These are phyloP conservation scores for Apostichopus californicus DNA, from an alignment of 35 echinoderm and acorn worm species.

Conservation along the genomic window DNA sequence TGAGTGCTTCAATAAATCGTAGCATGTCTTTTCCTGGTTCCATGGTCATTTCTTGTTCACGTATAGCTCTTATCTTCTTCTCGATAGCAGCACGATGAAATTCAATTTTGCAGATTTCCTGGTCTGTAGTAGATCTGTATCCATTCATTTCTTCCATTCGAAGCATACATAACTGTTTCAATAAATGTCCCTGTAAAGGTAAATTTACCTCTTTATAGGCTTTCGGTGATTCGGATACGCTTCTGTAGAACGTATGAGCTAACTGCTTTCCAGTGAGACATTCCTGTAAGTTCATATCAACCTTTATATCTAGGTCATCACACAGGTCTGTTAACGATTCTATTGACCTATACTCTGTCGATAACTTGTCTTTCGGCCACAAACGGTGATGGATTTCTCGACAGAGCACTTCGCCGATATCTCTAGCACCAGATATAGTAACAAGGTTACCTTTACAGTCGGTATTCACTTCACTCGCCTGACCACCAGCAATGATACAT, in stretches of 20 bases:
- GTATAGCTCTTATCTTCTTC: background rate
- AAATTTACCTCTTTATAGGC: background rate
- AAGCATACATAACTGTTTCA: constrained; percentile 14
- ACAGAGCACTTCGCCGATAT: constrained; percentile 7
- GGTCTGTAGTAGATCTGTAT: background rate
- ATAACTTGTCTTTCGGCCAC: background rate
- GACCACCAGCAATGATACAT: constrained; percentile 7
- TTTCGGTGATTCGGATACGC: background rate
- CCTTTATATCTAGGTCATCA: background rate
- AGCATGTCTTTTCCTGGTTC: constrained; percentile 20
- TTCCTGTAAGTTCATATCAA: background rate
- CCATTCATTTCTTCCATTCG: constrained; percentile 2
- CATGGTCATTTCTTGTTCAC: background rate
- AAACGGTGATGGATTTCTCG: background rate
- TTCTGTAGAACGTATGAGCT: background rate
- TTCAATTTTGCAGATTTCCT: constrained; percentile 2
- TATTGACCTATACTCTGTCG: background rate
- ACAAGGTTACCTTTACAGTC: background rate
- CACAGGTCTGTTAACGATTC: background rate
- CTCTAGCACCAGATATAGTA: background rate
- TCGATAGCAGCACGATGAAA: constrained; percentile 15
- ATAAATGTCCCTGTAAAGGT: constrained; percentile 11
- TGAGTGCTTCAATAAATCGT: background rate
- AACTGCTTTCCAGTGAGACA: background rate
- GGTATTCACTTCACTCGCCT: background rate